Percentiles rank a stretch among this genome's conserved stretches.
Evolutionary conservation across 2,888 invertebrate genomes (phyloP).

Genomic region (Heteromyza rotundicornis): DNA sequence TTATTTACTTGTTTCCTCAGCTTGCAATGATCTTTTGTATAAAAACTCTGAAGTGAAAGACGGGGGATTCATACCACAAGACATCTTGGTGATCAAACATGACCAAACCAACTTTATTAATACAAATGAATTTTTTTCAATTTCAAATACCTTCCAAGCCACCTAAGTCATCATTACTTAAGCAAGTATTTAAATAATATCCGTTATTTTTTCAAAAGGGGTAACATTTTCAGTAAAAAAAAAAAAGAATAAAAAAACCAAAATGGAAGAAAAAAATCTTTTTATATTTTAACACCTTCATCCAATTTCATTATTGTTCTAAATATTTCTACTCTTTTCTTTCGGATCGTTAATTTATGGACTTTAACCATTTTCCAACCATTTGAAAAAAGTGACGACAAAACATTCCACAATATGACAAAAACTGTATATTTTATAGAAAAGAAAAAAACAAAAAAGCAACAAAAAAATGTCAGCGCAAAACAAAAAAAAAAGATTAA

Average conservation of each 20-base stretch:
- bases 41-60: too few species aligned
- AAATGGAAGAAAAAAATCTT: constrained; percentile 26
- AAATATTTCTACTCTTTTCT: constrained; percentile 25
- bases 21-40: too few species aligned
- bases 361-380: constrained; percentile 49
- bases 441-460: constrained; percentile 31
- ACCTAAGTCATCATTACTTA: too few species aligned
- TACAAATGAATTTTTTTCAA: too few species aligned
- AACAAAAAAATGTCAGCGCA: constrained; percentile 27
- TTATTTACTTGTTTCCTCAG: too few species aligned
- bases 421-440: constrained; percentile 38
- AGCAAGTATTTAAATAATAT: constrained; percentile 10
- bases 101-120: too few species aligned
- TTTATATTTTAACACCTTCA: constrained; percentile 60
- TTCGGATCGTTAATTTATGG: constrained; percentile 49
- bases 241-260: constrained; percentile 8
- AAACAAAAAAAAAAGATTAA: constrained; percentile 29
- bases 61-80: too few species aligned
- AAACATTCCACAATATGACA: constrained; percentile 61
- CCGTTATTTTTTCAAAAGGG: constrained; percentile 26
- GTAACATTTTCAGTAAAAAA: constrained; percentile 9
- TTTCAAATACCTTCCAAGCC: too few species aligned
- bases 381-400: constrained; percentile 55
- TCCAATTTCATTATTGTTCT: constrained; percentile 52
- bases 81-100: too few species aligned